Evolutionary conservation across 2,113 vertebrate genomes (phyloP).

Genomic region (Halcyon senegalensis): DNA sequence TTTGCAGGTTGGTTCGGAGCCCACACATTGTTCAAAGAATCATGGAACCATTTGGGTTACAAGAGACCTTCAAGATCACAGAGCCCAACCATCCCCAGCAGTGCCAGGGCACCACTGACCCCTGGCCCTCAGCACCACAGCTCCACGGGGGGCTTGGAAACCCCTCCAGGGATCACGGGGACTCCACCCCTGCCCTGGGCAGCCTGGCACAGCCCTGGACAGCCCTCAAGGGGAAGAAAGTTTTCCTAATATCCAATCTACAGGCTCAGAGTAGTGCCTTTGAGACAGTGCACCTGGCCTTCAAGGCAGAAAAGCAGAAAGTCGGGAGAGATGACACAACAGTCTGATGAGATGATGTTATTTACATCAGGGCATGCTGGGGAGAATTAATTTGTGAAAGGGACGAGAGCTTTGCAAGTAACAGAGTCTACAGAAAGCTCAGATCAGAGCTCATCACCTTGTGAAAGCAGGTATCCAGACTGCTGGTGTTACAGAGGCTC

Average conservation of each 20-base stretch:
- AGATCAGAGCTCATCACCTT: fast-evolving
- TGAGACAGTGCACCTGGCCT: not conserved
- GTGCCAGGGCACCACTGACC: not conserved
- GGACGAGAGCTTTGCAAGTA: not conserved
- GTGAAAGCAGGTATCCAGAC: not conserved
- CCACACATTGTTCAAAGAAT: not conserved
- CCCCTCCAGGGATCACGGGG: no score
- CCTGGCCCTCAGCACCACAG: not conserved
- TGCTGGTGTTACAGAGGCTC: not conserved
- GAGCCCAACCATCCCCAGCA: not conserved
- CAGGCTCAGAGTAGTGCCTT: no score
- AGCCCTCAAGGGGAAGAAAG: no score
- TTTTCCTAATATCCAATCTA: no score
- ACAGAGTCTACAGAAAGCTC: not conserved
- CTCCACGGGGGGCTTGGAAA: not conserved
- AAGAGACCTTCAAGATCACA: not conserved
- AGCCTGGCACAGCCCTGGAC: no score
- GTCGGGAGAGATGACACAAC: no score
- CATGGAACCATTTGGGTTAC: not conserved
- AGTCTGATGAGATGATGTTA: fast-evolving
- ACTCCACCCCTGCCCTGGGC: no score
- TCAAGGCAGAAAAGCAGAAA: not conserved
- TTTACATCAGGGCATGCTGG: not conserved
- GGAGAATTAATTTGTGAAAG: not conserved
- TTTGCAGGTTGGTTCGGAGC: not conserved